Evolutionary conservation across 2,888 invertebrate species (phyloP), one percentile per base, ranked within the genome.

Genomic region (Zhengitettix transpicula): DNA sequence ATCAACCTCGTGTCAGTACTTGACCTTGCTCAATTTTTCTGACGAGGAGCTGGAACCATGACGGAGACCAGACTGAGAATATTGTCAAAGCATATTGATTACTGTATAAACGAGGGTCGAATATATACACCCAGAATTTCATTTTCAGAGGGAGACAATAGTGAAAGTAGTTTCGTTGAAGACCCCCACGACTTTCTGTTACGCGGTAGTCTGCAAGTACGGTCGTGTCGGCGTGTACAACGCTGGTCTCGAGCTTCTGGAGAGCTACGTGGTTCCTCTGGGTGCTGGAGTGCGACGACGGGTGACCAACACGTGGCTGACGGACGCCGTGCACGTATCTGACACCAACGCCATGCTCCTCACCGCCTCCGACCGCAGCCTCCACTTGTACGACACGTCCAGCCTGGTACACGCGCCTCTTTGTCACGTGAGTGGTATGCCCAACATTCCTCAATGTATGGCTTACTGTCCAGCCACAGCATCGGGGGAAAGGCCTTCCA

Each of bases 171-270:
- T 83, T 40, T 72, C 74, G 53, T 71, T 81, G 15, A 81, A 81
- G 69, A 74, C 78, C 0, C 74, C 73, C 8, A 74, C 74, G n/a
- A 77, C 78, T 10, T 83, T 83, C 68, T 81, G 81, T 67, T 82
- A 81, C 67, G 79, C 77, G 1, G 73, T 78, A 0, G 73, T 83
- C 16, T 77, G 81, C 0, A 77, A 77, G 60, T 78, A 80, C 8
- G 83, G 83, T 0, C 71, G 78, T 28, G 76, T 82, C 0, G 82
- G 81, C 0, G 69, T 83, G 1, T 83, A 82, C 69, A 77, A 78
- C 65, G 81, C 78, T 0, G 73, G 76, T n/a, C 65, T 82, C 60
- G 71, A 72, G 16, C 72, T 80, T 10, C 61, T 66, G n/a, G 62
- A 63, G 55, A 60, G 57, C 17, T 66, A 66, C 59, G 42, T 16